Percentiles rank a stretch among this genome's conserved stretches.
Evolutionary conservation across 1,140 invertebrate species (phyloP).

Genomic region (Hypothenemus hampei): DNA sequence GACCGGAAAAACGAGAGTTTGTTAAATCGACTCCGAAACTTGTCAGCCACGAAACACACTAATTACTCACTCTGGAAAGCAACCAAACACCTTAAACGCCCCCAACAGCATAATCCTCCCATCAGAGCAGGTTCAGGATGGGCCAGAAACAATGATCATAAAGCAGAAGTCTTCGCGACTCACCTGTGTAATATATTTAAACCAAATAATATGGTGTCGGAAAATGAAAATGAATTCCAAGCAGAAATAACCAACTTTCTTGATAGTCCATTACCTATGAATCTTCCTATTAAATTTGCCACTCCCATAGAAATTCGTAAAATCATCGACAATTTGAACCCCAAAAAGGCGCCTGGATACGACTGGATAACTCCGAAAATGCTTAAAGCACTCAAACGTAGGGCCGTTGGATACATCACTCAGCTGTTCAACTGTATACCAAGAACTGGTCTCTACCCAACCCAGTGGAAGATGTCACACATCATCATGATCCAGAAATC

Average conservation of each 20-base stretch:
- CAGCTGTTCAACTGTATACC: slow-evolving; percentile 17
- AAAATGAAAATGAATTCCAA: not conserved
- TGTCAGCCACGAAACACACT: not conserved
- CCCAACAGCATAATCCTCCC: slow-evolving; percentile 1
- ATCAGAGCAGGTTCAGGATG: not conserved
- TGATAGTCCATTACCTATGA: not conserved
- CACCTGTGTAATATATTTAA: not conserved
- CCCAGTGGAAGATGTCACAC: slow-evolving; percentile 37
- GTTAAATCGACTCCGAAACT: not conserved
- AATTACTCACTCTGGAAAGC: slow-evolving; percentile 5
- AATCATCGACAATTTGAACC: not conserved
- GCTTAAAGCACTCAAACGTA: slow-evolving; percentile 29
- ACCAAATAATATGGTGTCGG: not conserved
- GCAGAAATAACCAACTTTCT: not conserved
- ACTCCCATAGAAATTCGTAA: not conserved
- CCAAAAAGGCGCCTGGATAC: slow-evolving; percentile 31
- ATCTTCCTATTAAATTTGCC: not conserved
- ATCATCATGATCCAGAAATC: slow-evolving; percentile 44
- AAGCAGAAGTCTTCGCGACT: not conserved
- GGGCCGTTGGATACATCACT: slow-evolving; percentile 15
- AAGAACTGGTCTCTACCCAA: slow-evolving; percentile 27
- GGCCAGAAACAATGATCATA: not conserved
- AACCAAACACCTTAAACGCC: not conserved
- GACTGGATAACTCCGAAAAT: slow-evolving; percentile 32
- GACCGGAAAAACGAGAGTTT: not conserved